Evolutionary conservation across 2,888 invertebrate species (phyloP), one percentile per base, ranked within the genome.

Genomic region (Parelbella ahira): DNA sequence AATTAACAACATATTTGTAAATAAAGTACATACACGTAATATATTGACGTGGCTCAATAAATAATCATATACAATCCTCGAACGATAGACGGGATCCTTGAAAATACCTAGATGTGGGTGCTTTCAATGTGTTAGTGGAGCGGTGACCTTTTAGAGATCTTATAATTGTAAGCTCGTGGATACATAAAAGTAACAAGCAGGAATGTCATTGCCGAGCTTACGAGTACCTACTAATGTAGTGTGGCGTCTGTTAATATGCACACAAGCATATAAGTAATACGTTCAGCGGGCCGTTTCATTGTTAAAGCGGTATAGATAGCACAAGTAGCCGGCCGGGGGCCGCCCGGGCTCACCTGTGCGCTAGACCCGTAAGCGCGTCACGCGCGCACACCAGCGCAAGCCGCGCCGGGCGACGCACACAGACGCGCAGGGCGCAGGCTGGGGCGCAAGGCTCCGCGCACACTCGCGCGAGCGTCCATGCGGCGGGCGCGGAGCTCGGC

Each of bases 311-410:
- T 75, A 53, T 77, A 79, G 76, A 79, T 79, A 76, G 70, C 58
- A 50, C 36, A 45, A 49, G 45, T 50, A 51, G 53, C 54, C 54
- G 56, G 75, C 75, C 76, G 78, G 69, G 76, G 76, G 75, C 73
- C 72, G 76, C 77, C 80, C 77, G 83, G 83, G 71, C 84, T 81
- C 64, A 70, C 68, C 81, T 82, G 80, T 71, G 64, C 65, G 60
- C 69, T 65, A 80, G 77, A 76, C 74, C 70, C 64, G 61, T 73
- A 72, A 77, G 76, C 80, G 73, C 79, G 80, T 76, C 79, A 77
- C 59, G 60, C 50, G 41, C 64, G 38, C 74, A 66, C 74, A 69
- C 73, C 47, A 45, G 37, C 56, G 56, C 54, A 60, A 62, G n/a
- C n/a, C n/a, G n/a, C n/a, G n/a, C n/a, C n/a, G n/a, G n/a, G n/a